Conservation (phyloP, 2,113 vertebrate species). For the Origma solitaria region DNA sequence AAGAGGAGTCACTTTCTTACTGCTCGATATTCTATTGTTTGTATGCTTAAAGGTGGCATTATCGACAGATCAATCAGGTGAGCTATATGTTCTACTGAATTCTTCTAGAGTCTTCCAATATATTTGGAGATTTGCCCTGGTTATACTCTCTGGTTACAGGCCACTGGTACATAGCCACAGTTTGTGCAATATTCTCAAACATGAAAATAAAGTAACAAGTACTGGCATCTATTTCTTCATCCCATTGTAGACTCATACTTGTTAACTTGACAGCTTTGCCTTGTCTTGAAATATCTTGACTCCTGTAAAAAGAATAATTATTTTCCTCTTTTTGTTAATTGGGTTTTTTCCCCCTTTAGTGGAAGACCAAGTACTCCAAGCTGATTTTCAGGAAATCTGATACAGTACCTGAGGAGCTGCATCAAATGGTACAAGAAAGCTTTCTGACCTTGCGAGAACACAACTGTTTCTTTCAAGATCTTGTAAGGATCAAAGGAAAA, state of each 20-base stretch:
- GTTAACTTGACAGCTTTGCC: neutral
- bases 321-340: neutral
- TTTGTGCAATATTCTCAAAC: neutral
- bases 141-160: neutral
- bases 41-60: neutral
- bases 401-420: slow-evolving; percentile 78
- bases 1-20: neutral
- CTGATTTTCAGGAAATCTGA: slow-evolving; percentile 79
- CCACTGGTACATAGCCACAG: neutral
- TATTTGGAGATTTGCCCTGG: neutral
- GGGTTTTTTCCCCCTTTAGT: slow-evolving; percentile 72
- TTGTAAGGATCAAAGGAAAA: slow-evolving; percentile 89
- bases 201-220: neutral
- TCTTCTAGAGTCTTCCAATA: neutral
- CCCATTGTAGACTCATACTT: neutral
- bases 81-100: neutral
- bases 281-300: neutral
- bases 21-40: neutral
- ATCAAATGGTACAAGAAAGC: slow-evolving; percentile 79
- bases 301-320: neutral
- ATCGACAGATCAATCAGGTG: neutral
- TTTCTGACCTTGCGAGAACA: slow-evolving; percentile 78
- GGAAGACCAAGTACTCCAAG: slow-evolving; percentile 89
- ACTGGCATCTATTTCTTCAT: neutral
- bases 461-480: slow-evolving; percentile 85